A percentile compares a stretch with the other conserved stretches of the same genome.
phyloP scores from a whole-genome alignment of 2,888 invertebrate species.

The Lasioglossum oenotherae region DNA sequence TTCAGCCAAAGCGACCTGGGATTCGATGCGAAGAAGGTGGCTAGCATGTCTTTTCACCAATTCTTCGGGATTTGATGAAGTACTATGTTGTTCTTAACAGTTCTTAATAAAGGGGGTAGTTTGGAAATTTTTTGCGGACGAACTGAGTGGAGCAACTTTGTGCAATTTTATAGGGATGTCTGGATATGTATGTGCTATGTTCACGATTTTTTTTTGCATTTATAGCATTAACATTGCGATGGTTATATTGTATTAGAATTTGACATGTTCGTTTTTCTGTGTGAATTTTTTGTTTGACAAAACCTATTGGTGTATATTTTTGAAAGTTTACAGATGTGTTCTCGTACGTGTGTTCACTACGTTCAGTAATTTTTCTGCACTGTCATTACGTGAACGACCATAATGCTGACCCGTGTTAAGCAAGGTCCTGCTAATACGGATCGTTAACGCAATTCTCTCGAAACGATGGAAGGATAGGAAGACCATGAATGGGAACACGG shows the following conservation, averaged over 20 bases:
- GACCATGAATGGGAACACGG: neutral
- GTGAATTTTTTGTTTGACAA: neutral
- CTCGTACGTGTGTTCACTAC: neutral
- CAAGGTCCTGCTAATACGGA: conserved; percentile 7
- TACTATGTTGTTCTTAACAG: neutral
- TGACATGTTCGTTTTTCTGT: neutral
- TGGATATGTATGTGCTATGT: neutral
- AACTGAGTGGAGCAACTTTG: neutral
- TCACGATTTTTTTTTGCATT: neutral
- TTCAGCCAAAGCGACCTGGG: neutral
- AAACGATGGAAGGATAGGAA: neutral
- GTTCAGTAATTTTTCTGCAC: neutral
- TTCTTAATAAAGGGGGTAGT: neutral
- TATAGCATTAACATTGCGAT: neutral
- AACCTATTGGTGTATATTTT: neutral
- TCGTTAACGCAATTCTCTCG: conserved; percentile 49
- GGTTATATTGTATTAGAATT: neutral
- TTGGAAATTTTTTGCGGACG: neutral
- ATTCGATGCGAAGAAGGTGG: neutral
- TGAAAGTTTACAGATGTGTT: neutral
- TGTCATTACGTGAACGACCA: neutral
- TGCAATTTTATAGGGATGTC: neutral
- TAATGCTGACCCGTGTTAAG: neutral
- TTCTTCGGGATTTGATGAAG: no score
- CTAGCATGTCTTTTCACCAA: neutral